Conservation (phyloP, 2,797 vertebrate species). For the Hydrophis major region DNA sequence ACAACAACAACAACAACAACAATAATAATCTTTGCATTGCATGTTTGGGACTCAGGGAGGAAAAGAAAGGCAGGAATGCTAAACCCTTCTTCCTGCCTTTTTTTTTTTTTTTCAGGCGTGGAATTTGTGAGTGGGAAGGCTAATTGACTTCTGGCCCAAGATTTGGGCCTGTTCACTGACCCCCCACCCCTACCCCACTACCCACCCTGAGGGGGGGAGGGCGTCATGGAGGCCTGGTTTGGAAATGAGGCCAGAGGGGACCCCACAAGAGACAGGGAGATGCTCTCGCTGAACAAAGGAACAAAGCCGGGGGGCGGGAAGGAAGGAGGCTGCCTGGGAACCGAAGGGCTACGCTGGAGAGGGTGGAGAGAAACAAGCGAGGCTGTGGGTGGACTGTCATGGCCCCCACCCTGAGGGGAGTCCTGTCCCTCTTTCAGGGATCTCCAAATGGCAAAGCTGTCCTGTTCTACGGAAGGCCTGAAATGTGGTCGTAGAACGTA, state of each 20-base stretch:
- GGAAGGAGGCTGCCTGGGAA: not conserved
- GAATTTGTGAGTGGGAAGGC: not conserved
- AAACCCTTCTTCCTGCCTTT: not conserved
- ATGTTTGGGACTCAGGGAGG: slow-evolving; percentile 49
- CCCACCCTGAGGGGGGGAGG: not conserved
- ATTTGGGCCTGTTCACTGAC: not conserved
- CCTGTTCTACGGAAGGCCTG: not conserved
- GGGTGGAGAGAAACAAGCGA: too few species aligned
- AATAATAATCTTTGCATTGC: slow-evolving; percentile 63
- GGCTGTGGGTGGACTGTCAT: not conserved
- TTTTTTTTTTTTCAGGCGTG: not conserved
- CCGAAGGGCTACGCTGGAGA: not conserved
- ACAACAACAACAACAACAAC: not conserved
- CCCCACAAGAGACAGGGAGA: not conserved
- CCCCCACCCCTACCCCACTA: not conserved
- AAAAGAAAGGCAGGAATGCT: slow-evolving; percentile 41
- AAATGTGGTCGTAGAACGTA: not conserved
- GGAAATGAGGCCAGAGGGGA: not conserved
- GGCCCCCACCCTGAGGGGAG: not conserved
- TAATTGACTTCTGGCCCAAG: not conserved
- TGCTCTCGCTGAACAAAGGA: not conserved
- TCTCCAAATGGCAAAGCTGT: not conserved
- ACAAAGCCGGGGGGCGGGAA: not conserved
- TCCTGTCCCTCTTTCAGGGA: not conserved
- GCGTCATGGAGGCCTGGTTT: not conserved